Conservation (phyloP, 2,888 invertebrate genomes). For the Erebia aethiops region DNA sequence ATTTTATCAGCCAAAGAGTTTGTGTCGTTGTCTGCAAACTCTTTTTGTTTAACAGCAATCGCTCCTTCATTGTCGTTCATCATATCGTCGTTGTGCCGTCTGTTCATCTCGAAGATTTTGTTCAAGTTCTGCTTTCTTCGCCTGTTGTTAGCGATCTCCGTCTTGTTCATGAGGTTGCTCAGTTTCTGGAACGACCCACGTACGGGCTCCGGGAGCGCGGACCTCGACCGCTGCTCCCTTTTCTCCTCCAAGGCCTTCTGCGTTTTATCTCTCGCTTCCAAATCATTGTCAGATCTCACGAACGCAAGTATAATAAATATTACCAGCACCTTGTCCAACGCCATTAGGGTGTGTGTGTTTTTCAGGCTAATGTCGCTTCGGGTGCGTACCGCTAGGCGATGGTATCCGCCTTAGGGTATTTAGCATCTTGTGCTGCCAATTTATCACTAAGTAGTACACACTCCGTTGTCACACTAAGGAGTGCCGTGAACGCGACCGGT, state of each 20-base stretch:
- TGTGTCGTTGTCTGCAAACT: slow-evolving; percentile 49
- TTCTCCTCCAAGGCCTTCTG: slow-evolving; percentile 75
- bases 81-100: slow-evolving; percentile 54
- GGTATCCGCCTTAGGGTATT: slow-evolving; percentile 40
- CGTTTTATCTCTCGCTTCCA: slow-evolving; percentile 68
- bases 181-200: slow-evolving; percentile 65
- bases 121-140: slow-evolving; percentile 56
- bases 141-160: slow-evolving; percentile 51
- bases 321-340: slow-evolving; percentile 61
- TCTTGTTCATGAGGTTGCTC: slow-evolving; percentile 61
- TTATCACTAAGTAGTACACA: slow-evolving; percentile 44
- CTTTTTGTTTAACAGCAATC: slow-evolving; percentile 58
- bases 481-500: slow-evolving; percentile 47
- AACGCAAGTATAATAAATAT: slow-evolving; percentile 60
- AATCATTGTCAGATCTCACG: slow-evolving; percentile 63
- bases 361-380: slow-evolving; percentile 53
- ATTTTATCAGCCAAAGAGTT: slow-evolving; percentile 65
- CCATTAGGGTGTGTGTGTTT: slow-evolving; percentile 66
- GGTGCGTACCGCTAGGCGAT: slow-evolving; percentile 45
- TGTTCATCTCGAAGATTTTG: slow-evolving; percentile 54
- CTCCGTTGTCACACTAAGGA: slow-evolving; percentile 49
- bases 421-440: slow-evolving; percentile 55
- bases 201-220: slow-evolving; percentile 60
- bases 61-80: slow-evolving; percentile 74
- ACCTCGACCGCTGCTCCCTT: slow-evolving; percentile 64